Base-by-base conservation (phyloP, 2,113 vertebrate genomes). In the Felis chaus region DNA sequence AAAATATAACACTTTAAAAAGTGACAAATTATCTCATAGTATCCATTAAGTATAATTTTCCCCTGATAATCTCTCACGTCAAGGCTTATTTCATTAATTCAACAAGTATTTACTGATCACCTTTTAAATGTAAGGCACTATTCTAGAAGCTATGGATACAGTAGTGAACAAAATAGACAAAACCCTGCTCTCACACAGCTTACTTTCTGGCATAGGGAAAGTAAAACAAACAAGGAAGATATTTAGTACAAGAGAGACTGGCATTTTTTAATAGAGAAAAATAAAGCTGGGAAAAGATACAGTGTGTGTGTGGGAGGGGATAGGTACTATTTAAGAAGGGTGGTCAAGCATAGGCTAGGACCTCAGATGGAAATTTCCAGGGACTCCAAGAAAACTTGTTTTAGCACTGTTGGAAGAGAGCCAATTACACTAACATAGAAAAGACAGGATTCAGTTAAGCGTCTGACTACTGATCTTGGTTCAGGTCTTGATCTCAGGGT, bases 61-160 rank as follows among this genome's bases (percentile, higher is more conserved):
- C 29, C 61, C 63, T 81, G 66, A 89, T 63, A 91, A n/a, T 71
- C 29, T 91, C 29, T 83, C 33, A 65, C 7, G 16, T 18, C 11
- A 48, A 92, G n/a, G 84, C 83, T 92, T 92, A 80, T 33, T 92
- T 97, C 50, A 92, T 73, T 80, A 94, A 84, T 53, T 87, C 55
- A 84, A 10, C 0, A 74, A 97, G 18, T 69, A 83, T 74, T 97
- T 76, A 84, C 9, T 76, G 85, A 96, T 39, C 36, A 90, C 7
- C 61, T 79, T 50, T 29, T 50, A 79, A 45, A 92, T 29, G 65
- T n/a, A 45, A 92, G 81, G 76, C 4, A 66, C n/a, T 89, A 73
- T 63, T 93, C 33, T 53, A 91, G 66, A 93, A 92, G 66, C 45
- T 69, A 48, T 66, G 31, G 39, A 25, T 73, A 91, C 11, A 48